Percentiles rank a stretch among this genome's conserved stretches.
phyloP scores from a whole-genome alignment of 2,888 invertebrate genomes.

The Volucella inflata region DNA sequence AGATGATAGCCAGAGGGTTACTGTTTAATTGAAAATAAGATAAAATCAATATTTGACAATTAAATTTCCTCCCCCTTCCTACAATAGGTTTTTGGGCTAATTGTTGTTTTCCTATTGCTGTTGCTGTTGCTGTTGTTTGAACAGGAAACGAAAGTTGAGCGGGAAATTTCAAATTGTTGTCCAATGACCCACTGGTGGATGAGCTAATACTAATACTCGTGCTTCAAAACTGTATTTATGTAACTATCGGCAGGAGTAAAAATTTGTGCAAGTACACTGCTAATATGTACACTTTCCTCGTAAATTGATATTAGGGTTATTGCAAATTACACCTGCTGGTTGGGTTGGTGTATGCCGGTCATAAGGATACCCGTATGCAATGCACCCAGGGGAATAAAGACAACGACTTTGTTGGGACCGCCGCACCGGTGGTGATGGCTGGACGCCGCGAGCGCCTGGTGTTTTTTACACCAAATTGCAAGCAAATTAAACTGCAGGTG shows the following conservation, averaged over 20 bases:
- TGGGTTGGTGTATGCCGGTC: background rate
- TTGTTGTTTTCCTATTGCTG: background rate
- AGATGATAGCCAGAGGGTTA: background rate
- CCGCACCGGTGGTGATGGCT: background rate
- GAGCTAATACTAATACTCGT: no score
- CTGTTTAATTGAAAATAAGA: background rate
- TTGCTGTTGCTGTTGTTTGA: no score
- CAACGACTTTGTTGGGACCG: background rate
- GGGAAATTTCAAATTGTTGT: no score
- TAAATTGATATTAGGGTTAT: background rate
- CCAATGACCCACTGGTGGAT: no score
- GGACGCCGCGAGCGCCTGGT: background rate
- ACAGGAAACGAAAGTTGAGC: background rate
- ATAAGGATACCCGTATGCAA: no score
- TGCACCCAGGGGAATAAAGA: slow-evolving; percentile 1
- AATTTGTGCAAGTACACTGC: no score
- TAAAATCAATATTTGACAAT: slow-evolving; percentile 3
- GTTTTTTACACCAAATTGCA: slow-evolving; percentile 39
- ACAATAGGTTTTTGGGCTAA: background rate
- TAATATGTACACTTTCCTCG: background rate
- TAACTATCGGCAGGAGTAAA: no score
- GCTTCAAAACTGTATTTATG: no score
- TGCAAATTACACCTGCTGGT: background rate
- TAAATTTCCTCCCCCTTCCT: background rate
- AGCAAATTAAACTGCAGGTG: slow-evolving; percentile 71